These are phyloP conservation scores for Idaea aversata DNA, from an alignment of 2,888 invertebrate genomes.

Conservation along the genomic window DNA sequence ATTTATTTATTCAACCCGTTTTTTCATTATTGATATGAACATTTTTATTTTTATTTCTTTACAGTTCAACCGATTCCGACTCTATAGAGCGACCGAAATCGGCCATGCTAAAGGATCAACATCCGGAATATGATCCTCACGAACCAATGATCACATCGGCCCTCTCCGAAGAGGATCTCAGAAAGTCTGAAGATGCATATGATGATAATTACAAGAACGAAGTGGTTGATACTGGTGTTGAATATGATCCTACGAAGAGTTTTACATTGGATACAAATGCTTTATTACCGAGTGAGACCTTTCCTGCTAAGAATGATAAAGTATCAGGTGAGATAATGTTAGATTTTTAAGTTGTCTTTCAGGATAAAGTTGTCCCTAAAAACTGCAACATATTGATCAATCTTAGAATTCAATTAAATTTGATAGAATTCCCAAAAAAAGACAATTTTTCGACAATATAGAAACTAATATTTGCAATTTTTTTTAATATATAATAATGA, in stretches of 20 bases:
- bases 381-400: no score
- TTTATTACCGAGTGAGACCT: conserved; percentile 45
- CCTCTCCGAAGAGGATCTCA: conserved; percentile 70
- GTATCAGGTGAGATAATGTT: conserved; percentile 44
- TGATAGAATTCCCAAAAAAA: no score
- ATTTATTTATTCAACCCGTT: conserved; percentile 1
- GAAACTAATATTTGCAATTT: no score
- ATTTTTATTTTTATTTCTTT: conserved; percentile 9
- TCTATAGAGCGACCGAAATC: conserved; percentile 72
- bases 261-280: conserved; percentile 53
- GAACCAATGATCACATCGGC: conserved; percentile 77
- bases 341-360: not conserved
- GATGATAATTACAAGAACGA: conserved; percentile 63
- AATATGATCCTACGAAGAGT: conserved; percentile 56
- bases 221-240: conserved; percentile 48
- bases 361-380: no score
- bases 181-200: conserved; percentile 68
- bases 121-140: conserved; percentile 74
- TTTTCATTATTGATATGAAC: not conserved
- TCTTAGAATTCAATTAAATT: no score
- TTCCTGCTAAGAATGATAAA: conserved; percentile 52
- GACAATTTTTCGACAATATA: no score
- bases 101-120: conserved; percentile 67
- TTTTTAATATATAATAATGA: no score
- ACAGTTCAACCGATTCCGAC: conserved; percentile 72